A percentile compares a stretch with the other conserved stretches of the same genome.
Evolutionary conservation across 2,797 vertebrate species (phyloP).

Genomic region (Spheniscus humboldti): DNA sequence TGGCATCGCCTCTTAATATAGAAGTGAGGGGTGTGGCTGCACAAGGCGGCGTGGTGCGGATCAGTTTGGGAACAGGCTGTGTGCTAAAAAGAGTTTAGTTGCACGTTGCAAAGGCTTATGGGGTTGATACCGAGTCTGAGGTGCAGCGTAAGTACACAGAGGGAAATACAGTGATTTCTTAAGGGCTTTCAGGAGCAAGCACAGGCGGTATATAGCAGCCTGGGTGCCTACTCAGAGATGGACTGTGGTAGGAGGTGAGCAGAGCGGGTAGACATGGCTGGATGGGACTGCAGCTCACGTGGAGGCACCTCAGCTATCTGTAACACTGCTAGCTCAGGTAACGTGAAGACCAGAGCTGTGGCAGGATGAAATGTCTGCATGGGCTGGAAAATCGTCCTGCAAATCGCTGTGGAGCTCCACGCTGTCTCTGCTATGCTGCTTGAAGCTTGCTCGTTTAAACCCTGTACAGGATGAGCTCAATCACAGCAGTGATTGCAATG

Average conservation of each 20-base stretch:
- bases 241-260: not conserved
- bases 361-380: not conserved
- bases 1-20: conserved; percentile 9
- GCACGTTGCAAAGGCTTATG: not conserved
- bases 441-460: not conserved
- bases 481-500: not conserved
- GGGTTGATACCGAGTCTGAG: not conserved
- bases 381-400: not conserved
- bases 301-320: not conserved
- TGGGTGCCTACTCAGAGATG: not conserved
- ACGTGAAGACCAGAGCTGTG: not conserved
- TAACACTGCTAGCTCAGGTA: not conserved
- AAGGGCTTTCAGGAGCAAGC: not conserved
- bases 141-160: not conserved
- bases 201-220: not conserved
- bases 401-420: not conserved
- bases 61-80: not conserved
- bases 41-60: not conserved
- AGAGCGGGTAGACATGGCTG: accelerated
- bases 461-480: not conserved
- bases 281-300: not conserved
- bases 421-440: not conserved
- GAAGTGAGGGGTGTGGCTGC: conserved; percentile 4
- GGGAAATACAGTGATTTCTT: not conserved
- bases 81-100: not conserved